Evolutionary conservation across 2,888 invertebrate genomes (phyloP), one percentile per base, ranked within the genome.

Genomic region (Drosophila monieri): DNA sequence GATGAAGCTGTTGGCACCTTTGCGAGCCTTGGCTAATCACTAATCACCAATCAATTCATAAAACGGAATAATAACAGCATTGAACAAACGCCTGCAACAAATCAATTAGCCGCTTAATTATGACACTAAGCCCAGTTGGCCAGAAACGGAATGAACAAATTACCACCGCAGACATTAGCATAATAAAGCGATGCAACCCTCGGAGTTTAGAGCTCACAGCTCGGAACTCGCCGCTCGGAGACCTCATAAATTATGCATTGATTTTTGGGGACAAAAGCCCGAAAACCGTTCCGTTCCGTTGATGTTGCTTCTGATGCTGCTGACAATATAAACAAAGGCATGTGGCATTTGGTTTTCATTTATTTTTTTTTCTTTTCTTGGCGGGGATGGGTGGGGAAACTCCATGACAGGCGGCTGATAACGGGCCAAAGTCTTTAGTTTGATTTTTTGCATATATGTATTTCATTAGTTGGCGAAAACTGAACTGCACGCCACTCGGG

Each of bases 101-200:
- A 85, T 85, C 85, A 85, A 85, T 85, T 85, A 85, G 81, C 77
- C 77, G 78, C 87, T 83, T 87, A 85, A 85, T 85, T 83, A 85
- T 85, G 85, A 87, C 85, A 85, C 85, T 87, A 85, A 85, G 78
- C 76, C 73, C 74, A 75, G 67, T 66, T 67, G 65, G 77, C 67
- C 77, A 73, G 73, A 79, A 67, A 73, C 80, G 67, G 78, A 81
- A 61, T 74, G 73, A 73, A 80, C 85, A 86, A 84, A 84, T 84
- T 84, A 86, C 79, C 78, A 47, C 51, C 62, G 39, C 15, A 27
- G 56, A 67, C 59, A 85, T 85, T 86, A 85, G 77, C 84, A 85
- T 85, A 85, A 86, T 78, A 85, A 85, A 81, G 73, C 86, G 84
- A 80, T 84, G 85, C 85, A 85, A 57, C 81, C 78, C 77, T 44